Evolutionary conservation across 1,140 invertebrate species (phyloP), one percentile per base, ranked within the genome.

Genomic region (Sarcophaga peregrina): DNA sequence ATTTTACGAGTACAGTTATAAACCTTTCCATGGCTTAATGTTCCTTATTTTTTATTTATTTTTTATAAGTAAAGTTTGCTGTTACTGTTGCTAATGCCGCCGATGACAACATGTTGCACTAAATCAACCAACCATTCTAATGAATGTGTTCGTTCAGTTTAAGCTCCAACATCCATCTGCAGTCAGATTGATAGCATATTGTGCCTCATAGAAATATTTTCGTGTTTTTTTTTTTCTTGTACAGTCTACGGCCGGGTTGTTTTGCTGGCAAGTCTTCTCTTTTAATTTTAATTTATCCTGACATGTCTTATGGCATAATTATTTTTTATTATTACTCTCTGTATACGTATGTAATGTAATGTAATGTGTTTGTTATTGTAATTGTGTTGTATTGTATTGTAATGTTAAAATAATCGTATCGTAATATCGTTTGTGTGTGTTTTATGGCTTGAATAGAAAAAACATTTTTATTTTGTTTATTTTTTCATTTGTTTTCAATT

Each of bases 301-400:
- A 68, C 62, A 68, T 68, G 62, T 68, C 62, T 68, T 68, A 68
- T 68, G 62, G 62, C 62, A 68, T 68, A 68, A 68, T 68, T 68
- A 68, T 68, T 68, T 68, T 68, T 68, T 68, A 68, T 68, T 68
- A 68, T 37, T 37, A 37, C 25, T 37, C 25, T 37, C 62, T 68
- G 20, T 68, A 68, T n/a, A 20, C 20, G 62, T 68, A 58, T 58
- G 20, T 68, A 68, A 68, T 68, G 62, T 68, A 68, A 68, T 37
- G 25, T 68, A 68, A 68, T n/a, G n/a, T n/a, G n/a, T n/a, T n/a
- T n/a, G n/a, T n/a, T n/a, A n/a, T 37, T 37, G 25, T 37, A 37
- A 37, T 37, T 37, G 1, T 37, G 25, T 37, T 37, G 25, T 37
- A 37, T 37, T 37, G 25, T 37, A 37, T 37, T 37, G 4, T 37